Base-by-base conservation (phyloP, 2,113 vertebrate genomes). In the Trematocara variabile region DNA sequence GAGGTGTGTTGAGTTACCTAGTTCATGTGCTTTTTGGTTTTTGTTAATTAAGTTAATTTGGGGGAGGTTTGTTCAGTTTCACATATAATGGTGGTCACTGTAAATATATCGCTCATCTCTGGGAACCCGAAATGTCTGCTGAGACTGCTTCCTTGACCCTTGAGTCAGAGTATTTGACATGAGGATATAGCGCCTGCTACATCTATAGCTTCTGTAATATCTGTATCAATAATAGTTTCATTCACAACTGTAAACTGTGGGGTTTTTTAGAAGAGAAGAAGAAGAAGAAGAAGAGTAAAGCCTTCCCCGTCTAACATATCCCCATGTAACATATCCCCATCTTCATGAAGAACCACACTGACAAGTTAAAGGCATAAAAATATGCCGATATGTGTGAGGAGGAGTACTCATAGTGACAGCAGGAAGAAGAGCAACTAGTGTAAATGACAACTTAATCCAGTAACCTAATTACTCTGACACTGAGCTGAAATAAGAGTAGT, bases 111-210 rank as follows among this genome's bases (percentile, higher is more conserved):
- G 5, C 16, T 63, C 56, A 34, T 34, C 3, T 63, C 3, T n/a
- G 16, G 30, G 16, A 63, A 63, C 30, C 9, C 0, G 30, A 63
- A 63, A 63, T 63, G 9, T 20, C 58, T 63, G 0, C 2, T 0
- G 58, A 63, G 58, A 37, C 58, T 63, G 33, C 58, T 63, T 3
- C 58, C 0, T 63, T 63, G 58, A 37, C 30, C 0, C 33, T 63
- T 0, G 18, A 37, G 2, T 63, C 33, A 63, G 2, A 20, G 6
- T 37, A 63, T 63, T 1, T 37, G 9, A 20, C 33, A 37, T 37
- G 33, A 63, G 58, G 9, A n/a, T 0, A 20, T 37, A 63, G 18
- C 0, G 2, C 33, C 30, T 37, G 33, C 33, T 2, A 37, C 58
- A 63, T 10, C 53, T 54, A 2, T 54, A 54, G 28, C 14, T 60